Evolutionary conservation across 2,113 vertebrate genomes (phyloP).

Genomic region (Rafetus swinhoei): DNA sequence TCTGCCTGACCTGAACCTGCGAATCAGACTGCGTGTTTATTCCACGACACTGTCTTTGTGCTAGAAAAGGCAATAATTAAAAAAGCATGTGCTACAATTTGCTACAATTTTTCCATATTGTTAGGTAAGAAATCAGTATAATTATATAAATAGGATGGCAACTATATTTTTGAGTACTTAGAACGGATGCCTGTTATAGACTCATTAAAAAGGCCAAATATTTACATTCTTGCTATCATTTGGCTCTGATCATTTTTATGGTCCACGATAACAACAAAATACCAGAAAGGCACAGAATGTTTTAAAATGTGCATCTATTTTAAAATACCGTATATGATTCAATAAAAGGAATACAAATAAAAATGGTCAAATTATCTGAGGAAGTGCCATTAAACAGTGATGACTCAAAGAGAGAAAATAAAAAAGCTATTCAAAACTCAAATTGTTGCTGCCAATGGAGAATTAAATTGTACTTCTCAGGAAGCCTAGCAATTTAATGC

Average conservation of each 20-base stretch:
- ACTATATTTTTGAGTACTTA: background rate
- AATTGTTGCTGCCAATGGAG: background rate
- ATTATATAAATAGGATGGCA: background rate
- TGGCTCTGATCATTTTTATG: background rate
- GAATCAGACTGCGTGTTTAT: too few species aligned
- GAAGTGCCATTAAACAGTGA: background rate
- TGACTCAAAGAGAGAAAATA: constrained; percentile 9
- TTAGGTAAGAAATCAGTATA: background rate
- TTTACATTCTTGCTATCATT: background rate
- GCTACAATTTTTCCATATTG: background rate
- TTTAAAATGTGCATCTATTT: background rate
- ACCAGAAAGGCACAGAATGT: background rate
- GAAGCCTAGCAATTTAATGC: background rate
- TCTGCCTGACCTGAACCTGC: too few species aligned
- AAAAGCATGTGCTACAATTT: background rate
- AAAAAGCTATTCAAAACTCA: constrained; percentile 15
- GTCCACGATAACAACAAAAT: background rate
- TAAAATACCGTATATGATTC: background rate
- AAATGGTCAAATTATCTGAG: background rate
- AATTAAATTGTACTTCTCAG: constrained; percentile 9
- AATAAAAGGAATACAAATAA: background rate
- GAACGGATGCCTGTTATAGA: background rate
- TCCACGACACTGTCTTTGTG: background rate
- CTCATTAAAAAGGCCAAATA: background rate
- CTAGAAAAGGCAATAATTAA: background rate